A percentile compares a stretch with the other conserved stretches of the same genome.
These are phyloP conservation scores for Acanthopagrus latus DNA, from an alignment of 2,797 vertebrate species.

Conservation along the genomic window DNA sequence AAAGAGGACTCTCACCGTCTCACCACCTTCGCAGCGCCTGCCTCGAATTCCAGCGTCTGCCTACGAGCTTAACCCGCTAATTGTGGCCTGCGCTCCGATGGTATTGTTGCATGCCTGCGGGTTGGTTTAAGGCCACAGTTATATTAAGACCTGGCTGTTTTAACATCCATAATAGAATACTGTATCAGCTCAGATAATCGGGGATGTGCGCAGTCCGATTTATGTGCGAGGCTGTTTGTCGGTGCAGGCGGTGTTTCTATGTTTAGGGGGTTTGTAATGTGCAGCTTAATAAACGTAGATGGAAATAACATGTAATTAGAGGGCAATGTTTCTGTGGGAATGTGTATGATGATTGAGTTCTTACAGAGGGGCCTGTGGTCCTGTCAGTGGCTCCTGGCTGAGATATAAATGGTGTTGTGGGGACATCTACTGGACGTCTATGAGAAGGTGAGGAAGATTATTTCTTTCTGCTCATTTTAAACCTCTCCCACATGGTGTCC, in stretches of 20 bases:
- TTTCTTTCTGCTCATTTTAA: not conserved
- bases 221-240: slow-evolving; percentile 35
- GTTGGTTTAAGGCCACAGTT: slow-evolving; percentile 56
- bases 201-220: slow-evolving; percentile 50
- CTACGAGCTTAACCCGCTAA: slow-evolving; percentile 73
- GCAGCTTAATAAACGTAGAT: slow-evolving; percentile 6
- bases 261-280: not conserved
- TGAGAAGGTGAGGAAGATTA: not conserved
- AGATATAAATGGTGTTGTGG: slow-evolving; percentile 51
- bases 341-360: not conserved
- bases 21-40: slow-evolving; percentile 56
- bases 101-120: slow-evolving; percentile 71
- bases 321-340: slow-evolving; percentile 32
- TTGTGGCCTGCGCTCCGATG: slow-evolving; percentile 62
- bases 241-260: not conserved
- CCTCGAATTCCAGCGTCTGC: slow-evolving; percentile 70
- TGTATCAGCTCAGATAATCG: slow-evolving; percentile 50
- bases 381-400: not conserved
- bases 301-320: slow-evolving; percentile 48
- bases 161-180: slow-evolving; percentile 42
- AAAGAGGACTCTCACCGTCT: slow-evolving; percentile 49
- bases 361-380: not conserved
- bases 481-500: too few relatives aligned
- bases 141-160: slow-evolving; percentile 71
- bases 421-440: slow-evolving; percentile 74